Percentiles rank a stretch among this genome's conserved stretches.
phyloP scores from a whole-genome alignment of 2,113 vertebrate species.

The Vulpes vulpes region DNA sequence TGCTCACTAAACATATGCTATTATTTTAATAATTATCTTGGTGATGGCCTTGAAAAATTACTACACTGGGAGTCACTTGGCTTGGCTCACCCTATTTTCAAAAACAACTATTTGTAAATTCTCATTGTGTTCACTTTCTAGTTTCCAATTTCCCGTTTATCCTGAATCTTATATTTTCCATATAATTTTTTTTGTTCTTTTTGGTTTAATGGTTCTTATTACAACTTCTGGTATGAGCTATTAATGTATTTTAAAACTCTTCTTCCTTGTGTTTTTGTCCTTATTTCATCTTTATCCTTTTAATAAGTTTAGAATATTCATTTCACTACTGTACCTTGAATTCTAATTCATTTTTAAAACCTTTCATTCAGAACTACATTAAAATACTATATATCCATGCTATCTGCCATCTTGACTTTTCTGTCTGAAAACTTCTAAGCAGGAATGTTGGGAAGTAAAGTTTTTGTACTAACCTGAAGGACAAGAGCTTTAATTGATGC shows the following conservation, averaged over 20 bases:
- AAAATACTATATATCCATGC: background rate
- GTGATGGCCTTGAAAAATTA: background rate
- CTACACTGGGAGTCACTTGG: background rate
- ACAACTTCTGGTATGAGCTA: background rate
- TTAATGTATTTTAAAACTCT: background rate
- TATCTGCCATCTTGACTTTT: background rate
- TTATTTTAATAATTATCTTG: background rate
- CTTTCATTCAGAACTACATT: background rate
- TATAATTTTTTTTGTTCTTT: background rate
- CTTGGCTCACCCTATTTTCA: background rate
- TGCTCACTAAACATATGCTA: background rate
- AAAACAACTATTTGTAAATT: background rate
- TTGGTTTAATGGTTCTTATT: background rate
- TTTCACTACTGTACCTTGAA: background rate
- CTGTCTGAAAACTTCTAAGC: background rate
- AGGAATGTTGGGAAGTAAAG: background rate
- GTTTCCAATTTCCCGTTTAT: conserved; percentile 6
- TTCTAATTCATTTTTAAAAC: background rate
- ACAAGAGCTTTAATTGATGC: background rate
- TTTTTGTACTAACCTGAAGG: background rate
- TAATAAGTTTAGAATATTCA: background rate
- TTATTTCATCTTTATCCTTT: background rate
- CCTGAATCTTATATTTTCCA: background rate
- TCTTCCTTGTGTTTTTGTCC: background rate
- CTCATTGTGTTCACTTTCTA: background rate